Evolutionary conservation across 2,797 vertebrate genomes (phyloP).

Genomic region (Gymnodraco acuticeps): DNA sequence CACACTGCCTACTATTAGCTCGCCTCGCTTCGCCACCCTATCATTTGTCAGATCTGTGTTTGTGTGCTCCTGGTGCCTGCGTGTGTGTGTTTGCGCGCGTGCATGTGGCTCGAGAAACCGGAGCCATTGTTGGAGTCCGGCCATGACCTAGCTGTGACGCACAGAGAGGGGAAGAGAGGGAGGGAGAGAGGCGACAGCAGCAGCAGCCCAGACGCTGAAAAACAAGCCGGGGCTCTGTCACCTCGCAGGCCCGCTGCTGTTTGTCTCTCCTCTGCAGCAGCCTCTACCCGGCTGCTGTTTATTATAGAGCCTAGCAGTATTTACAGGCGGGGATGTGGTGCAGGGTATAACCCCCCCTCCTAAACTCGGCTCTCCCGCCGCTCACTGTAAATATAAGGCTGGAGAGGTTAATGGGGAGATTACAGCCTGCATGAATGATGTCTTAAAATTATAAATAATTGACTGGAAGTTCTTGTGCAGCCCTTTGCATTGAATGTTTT

Average conservation of each 20-base stretch:
- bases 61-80: conserved; percentile 55
- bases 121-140: conserved; percentile 82
- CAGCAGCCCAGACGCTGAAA: conserved; percentile 64
- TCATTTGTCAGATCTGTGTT: conserved; percentile 81
- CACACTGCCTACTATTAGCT: conserved; percentile 79
- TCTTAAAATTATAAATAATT: conserved; percentile 46
- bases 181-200: conserved; percentile 31
- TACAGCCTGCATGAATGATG: conserved; percentile 34
- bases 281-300: conserved; percentile 49
- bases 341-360: conserved; percentile 29
- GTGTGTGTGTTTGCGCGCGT: conserved; percentile 27
- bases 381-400: conserved; percentile 35
- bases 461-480: conserved; percentile 11
- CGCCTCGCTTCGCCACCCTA: conserved; percentile 73
- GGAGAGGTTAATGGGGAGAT: conserved; percentile 58
- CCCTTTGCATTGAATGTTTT: conserved; percentile 33
- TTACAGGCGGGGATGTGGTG: conserved; percentile 42
- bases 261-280: conserved; percentile 39
- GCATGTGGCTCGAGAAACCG: conserved; percentile 67
- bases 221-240: conserved; percentile 71
- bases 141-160: conserved; percentile 84
- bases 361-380: conserved; percentile 34
- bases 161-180: conserved; percentile 55
- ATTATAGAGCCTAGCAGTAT: conserved; percentile 48
- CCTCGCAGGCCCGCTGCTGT: conserved; percentile 54